These are phyloP conservation scores for Zapus hudsonius DNA, from an alignment of 2,113 vertebrate genomes.

Conservation along the genomic window DNA sequence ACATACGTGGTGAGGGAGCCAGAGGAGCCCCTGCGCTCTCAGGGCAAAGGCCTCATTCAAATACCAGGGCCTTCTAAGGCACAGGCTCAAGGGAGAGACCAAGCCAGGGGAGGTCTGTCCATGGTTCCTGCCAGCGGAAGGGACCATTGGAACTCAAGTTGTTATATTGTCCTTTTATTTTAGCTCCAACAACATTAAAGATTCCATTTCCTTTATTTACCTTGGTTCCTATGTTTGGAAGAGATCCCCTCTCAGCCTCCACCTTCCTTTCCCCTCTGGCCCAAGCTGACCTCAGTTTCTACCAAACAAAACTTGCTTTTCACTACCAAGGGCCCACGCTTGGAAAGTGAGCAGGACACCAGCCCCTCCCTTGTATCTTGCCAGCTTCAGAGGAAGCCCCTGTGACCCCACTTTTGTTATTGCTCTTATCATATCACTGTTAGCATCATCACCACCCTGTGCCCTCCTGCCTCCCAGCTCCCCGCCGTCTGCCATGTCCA, in stretches of 20 bases:
- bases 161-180: constrained; percentile 9
- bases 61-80: not conserved
- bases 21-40: not conserved
- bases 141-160: not conserved
- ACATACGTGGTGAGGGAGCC: not conserved
- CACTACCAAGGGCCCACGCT: not conserved
- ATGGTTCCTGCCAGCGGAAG: not conserved
- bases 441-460: not conserved
- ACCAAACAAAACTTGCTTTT: constrained; percentile 55
- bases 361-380: not conserved
- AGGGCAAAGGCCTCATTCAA: not conserved
- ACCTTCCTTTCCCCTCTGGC: constrained; percentile 53
- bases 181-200: constrained; percentile 13
- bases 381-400: constrained; percentile 62
- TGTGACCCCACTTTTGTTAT: constrained; percentile 60
- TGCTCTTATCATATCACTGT: not conserved
- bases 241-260: constrained; percentile 58
- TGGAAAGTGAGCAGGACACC: not conserved
- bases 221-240: constrained; percentile 69
- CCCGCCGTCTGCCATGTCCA: not conserved
- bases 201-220: constrained; percentile 73
- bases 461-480: constrained; percentile 16
- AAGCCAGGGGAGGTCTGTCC: not conserved
- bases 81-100: not conserved
- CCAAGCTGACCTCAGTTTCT: constrained; percentile 15